phyloP scores from a whole-genome alignment of 2,888 invertebrate genomes.

The Gibbula magus region DNA sequence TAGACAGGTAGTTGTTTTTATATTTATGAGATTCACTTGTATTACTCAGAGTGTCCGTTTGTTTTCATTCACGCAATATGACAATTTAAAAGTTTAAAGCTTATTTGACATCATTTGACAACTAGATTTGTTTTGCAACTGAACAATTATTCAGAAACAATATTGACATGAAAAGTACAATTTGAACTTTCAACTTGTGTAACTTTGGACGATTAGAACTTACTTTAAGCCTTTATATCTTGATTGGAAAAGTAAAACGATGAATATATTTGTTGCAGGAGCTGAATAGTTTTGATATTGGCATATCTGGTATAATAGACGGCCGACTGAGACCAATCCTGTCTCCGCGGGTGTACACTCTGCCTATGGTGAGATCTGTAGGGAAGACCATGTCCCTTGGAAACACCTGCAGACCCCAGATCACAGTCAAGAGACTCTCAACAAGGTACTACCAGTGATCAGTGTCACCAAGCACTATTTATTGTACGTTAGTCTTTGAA shows the following conservation, averaged over 20 bases:
- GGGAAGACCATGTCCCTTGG: slow-evolving; percentile 83
- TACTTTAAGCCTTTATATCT: no score
- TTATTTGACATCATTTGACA: background rate
- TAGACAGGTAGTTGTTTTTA: slow-evolving; percentile 41
- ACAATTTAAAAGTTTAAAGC: background rate
- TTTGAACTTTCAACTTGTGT: no score
- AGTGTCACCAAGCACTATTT: no score
- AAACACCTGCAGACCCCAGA: slow-evolving; percentile 82
- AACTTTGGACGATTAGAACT: no score
- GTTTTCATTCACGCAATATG: background rate
- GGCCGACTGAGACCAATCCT: slow-evolving; percentile 77
- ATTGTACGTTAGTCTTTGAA: no score
- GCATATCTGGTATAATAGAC: slow-evolving; percentile 57
- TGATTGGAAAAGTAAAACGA: background rate
- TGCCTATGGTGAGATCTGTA: slow-evolving; percentile 81
- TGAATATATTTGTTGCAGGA: slow-evolving; percentile 40
- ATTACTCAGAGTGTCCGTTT: background rate
- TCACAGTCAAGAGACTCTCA: slow-evolving; percentile 80
- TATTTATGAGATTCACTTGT: background rate
- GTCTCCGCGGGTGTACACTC: slow-evolving; percentile 80
- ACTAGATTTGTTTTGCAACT: no score
- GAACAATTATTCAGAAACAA: no score
- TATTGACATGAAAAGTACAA: no score
- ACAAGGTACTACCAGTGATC: slow-evolving; percentile 73
- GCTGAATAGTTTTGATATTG: slow-evolving; percentile 49